Base-by-base conservation (phyloP, 2,888 invertebrate species). In the Torymus auratus region DNA sequence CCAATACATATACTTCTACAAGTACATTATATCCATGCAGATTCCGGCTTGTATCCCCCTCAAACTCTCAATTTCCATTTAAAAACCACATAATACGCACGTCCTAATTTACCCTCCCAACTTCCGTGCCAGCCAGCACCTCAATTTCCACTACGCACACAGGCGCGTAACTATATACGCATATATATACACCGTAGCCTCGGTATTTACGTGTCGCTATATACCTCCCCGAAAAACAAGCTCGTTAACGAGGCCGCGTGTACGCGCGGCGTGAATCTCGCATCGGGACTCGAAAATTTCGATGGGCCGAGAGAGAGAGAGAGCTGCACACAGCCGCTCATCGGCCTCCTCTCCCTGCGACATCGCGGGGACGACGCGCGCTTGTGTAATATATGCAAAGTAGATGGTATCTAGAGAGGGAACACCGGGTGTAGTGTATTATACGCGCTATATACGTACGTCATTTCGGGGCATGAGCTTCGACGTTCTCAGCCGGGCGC, bases 341-440 rank as follows among this genome's bases (percentile, higher is more conserved):
- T n/a, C 50, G 64, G 78, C 80, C 82, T 81, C 72, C 82, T 77
- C 82, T 77, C 41, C 41, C n/a, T 5, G 79, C 20, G 56, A 53
- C 62, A 23, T n/a, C 50, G 56, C 23, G 60, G 17, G 82, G 80
- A 82, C n/a, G n/a, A n/a, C n/a, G n/a, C n/a, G 82, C 67, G 62
- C 80, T 11, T 81, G 80, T 83, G 83, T 87, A 86, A 86, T 85
- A 85, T 86, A 87, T 87, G 87, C 85, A 85, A 86, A 87, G 85
- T 85, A 86, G 86, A 87, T 86, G 85, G 83, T 87, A 87, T 87
- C 86, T 83, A 23, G 12, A 23, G 28, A 28, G 73, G 23, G n/a
- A 20, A n/a, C 56, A 55, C 23, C 20, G 52, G 15, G 15, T 15
- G 20, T 55, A 14, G 28, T 2, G 28, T 28, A 7, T 28, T 28